Base-by-base conservation (phyloP, 1,140 invertebrate species). In the Druon quercuslanigerum region DNA sequence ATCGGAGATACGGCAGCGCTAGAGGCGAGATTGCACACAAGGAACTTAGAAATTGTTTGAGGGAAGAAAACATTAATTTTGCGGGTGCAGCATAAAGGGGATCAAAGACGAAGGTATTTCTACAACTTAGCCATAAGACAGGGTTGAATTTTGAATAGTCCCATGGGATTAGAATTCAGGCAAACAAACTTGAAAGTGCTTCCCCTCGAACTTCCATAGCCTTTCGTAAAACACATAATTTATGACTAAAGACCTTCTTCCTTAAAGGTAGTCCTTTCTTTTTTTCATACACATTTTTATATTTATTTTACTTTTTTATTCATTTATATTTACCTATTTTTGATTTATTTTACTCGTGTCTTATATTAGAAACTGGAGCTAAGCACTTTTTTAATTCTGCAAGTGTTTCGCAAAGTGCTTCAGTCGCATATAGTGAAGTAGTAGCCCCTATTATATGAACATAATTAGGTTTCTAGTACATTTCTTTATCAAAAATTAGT, bases 161-260 rank as follows among this genome's bases (percentile, higher is more conserved):
- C 16, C 75, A 80, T 80, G 73, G 76, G 72, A 82, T 79, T 81
- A 75, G 77, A 82, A 77, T 80, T 74, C 33, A 66, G 72, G 50
- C 56, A 54, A 75, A 60, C 81, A 52, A 78, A 81, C 72, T 82
- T 84, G 76, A 76, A 80, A 80, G 79, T 79, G 78, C 77, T 78
- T 60, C 74, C 74, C 51, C 60, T 79, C 60, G 54, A 56, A 46
- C 16, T 17, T 75, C 79, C 77, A 71, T 72, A 72, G 72, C 52
- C 77, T 81, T 82, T 81, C 78, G 79, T 78, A 81, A 81, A 71
- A 83, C 73, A 50, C 74, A 77, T 83, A 73, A 79, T 71, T 80
- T 72, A 73, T 77, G 73, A 74, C 25, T 14, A 46, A 40, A 25
- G 57, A 60, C 25, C 40, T 66, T 13, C 60, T 40, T 40, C n/a